These are phyloP conservation scores for Halcyon senegalensis DNA, from an alignment of 2,113 vertebrate species.

Conservation along the genomic window DNA sequence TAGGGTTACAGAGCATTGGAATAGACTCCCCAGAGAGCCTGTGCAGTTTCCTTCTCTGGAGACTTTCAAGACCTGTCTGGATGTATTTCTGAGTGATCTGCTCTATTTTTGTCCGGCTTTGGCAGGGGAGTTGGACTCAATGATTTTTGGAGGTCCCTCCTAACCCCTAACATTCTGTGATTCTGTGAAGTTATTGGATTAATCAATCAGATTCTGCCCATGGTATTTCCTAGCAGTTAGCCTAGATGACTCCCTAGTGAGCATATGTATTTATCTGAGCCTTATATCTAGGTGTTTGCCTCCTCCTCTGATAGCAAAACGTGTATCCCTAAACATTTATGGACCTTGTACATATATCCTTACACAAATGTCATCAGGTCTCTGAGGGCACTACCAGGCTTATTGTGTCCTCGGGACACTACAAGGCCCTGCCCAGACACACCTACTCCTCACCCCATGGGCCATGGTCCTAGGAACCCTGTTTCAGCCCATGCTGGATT, in stretches of 20 bases:
- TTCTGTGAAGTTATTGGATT: neutral
- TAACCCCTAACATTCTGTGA: too few relatives aligned
- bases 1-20: too few relatives aligned
- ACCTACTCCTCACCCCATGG: neutral
- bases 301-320: neutral
- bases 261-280: neutral
- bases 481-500: fast-evolving
- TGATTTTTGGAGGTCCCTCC: too few relatives aligned
- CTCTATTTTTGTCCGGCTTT: too few relatives aligned
- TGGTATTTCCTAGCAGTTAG: neutral
- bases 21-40: too few relatives aligned
- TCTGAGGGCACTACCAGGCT: neutral
- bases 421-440: neutral
- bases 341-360: neutral
- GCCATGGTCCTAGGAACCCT: neutral
- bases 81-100: too few relatives aligned
- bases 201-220: neutral
- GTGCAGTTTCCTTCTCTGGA: too few relatives aligned
- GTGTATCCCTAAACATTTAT: neutral
- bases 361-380: neutral
- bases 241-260: neutral
- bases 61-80: too few relatives aligned
- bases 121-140: too few relatives aligned
- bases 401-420: neutral
- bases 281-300: neutral